Base-by-base conservation (phyloP, 2,888 invertebrate genomes). In the Augochlorella aurata region DNA sequence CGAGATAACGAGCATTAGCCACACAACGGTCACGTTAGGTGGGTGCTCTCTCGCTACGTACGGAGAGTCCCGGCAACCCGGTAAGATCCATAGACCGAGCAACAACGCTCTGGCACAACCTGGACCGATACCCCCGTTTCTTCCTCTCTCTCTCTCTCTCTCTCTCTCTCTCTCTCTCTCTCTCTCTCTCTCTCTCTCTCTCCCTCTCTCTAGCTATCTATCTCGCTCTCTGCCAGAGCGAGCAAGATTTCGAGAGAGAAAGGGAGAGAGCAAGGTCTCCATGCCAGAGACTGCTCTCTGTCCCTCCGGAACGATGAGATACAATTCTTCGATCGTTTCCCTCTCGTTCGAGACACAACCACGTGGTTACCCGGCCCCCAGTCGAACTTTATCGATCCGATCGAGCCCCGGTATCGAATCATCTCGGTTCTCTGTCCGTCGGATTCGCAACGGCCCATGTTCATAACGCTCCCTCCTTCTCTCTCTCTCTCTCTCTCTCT, bases 1-100 rank as follows among this genome's bases (percentile, higher is more conserved):
- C 91, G 92, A 91, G 93, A 93, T 93, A 93, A 93, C 93, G 93
- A 93, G 93, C 93, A 93, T 93, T 93, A 93, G 92, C 91, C 92
- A 86, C 90, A 87, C 90, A 91, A 91, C 90, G 88, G 88, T 88
- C 90, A 88, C 90, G 90, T 89, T 90, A 90, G 89, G 87, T 89
- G 84, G 79, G 79, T 86, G 85, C 74, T 69, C 75, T 86, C 86
- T 14, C 24, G 58, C 58, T 79, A 82, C 79, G 79, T 80, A 84
- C 81, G 74, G 85, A 87, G 83, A 86, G 83, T 70, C 67, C 77
- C 76, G 77, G 47, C 85, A 81, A 85, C 85, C 84, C 87, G 77
- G 83, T 79, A 83, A 84, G 85, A 85, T 85, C 84, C 84, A 75
- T 79, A 73, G 82, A 78, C 80, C 38, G 38, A 38, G 38, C 38